Base-by-base conservation (phyloP, 2,113 vertebrate genomes). In the Gyps fulvus region DNA sequence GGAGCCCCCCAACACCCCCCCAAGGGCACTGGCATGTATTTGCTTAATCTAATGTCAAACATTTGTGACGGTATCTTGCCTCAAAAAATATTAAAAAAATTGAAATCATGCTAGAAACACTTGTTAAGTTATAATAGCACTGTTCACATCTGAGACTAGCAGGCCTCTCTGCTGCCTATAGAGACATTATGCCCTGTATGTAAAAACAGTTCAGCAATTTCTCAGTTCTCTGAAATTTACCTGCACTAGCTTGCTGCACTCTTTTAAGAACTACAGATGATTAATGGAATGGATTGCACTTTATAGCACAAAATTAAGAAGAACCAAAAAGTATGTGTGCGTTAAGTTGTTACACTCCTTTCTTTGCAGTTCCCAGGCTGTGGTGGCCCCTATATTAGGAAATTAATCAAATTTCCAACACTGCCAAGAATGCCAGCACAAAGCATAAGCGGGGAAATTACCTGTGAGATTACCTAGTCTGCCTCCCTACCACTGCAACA, bases 21-120 rank as follows among this genome's bases (percentile, higher is more conserved):
- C 1, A 1, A 3, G n/a, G 10, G 3, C 6, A 19, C 47, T 34
- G 25, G 6, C 3, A 16, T 4, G 3, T 7, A 54, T 59, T 34
- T 65, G 13, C 16, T 26, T 36, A 23, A 31, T 14, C 27, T 21
- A 15, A 78, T 40, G 6, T 31, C 63, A 70, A 91, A 43, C 6
- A 23, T 19, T 21, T 78, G 13, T 0, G 2, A 47, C 2, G 22
- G 9, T 20, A 69, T 43, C 12, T 52, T 29, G 3, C 7, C 4
- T 34, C 1, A 0, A 13, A 13, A 66, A 38, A 23, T 4, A 10
- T 3, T 4, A 27, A 67, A 21, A 36, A 17, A 36, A 13, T 7
- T 47, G 16, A n/a, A 54, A 49, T 27, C 20, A 34, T n/a, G 22
- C 34, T 58, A 29, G n/a, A 50, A 38, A 70, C 7, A 4, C 29